Percentiles rank a stretch among this genome's conserved stretches.
Evolutionary conservation across 2,113 vertebrate genomes (phyloP).

Genomic region (Aix galericulata): DNA sequence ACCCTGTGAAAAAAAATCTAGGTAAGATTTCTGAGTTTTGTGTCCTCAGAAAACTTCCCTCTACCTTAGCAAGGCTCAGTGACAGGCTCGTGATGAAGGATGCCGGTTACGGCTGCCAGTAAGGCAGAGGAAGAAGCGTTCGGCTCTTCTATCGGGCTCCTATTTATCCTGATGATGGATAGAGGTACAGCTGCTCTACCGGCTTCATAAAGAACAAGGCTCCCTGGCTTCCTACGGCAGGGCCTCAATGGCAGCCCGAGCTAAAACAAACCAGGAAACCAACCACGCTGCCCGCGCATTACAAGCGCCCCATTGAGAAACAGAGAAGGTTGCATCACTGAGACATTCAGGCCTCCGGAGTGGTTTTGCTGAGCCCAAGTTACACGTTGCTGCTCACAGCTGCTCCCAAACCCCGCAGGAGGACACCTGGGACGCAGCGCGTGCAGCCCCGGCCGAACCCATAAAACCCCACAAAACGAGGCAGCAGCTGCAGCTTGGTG

Average conservation of each 20-base stretch:
- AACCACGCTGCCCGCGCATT: slow-evolving; percentile 37
- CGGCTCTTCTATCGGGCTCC: not conserved
- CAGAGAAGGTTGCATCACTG: slow-evolving; percentile 56
- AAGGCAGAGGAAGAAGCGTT: slow-evolving; percentile 37
- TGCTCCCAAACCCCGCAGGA: slow-evolving; percentile 39
- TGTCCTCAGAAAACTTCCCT: not conserved
- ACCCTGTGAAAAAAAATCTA: not conserved
- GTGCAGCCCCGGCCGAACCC: not conserved
- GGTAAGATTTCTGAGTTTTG: not conserved
- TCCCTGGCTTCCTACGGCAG: slow-evolving; percentile 50
- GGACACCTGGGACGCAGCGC: slow-evolving; percentile 52
- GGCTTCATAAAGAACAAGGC: slow-evolving; percentile 66
- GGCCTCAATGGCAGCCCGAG: slow-evolving; percentile 38
- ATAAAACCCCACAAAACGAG: not conserved
- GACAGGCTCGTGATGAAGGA: slow-evolving; percentile 4
- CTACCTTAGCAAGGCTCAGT: not conserved
- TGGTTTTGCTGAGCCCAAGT: slow-evolving; percentile 4
- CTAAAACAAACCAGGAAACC: slow-evolving; percentile 71
- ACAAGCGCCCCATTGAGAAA: slow-evolving; percentile 71
- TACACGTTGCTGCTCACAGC: slow-evolving; percentile 47
- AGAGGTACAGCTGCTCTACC: slow-evolving; percentile 62
- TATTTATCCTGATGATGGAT: slow-evolving; percentile 58
- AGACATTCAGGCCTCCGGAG: slow-evolving; percentile 57
- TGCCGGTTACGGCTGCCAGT: not conserved
- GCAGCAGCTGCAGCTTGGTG: not conserved